Base-by-base conservation (phyloP, 2,113 vertebrate genomes). In the Willisornis vidua region DNA sequence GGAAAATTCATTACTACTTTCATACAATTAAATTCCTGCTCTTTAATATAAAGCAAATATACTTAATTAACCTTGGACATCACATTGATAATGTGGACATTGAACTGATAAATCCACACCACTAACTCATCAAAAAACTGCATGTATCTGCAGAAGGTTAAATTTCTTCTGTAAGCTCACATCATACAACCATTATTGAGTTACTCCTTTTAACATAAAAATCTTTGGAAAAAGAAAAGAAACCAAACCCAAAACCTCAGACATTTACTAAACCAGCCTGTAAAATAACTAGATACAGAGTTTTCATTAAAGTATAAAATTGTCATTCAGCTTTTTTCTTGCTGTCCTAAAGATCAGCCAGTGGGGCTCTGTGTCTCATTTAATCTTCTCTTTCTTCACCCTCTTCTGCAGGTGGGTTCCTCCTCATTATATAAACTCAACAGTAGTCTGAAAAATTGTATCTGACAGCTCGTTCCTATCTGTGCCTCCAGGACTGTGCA, bases 391-490 rank as follows among this genome's bases (percentile, higher is more conserved):
- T 61, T 75, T 71, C 71, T 85, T 75, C 75, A 75, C 46, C 52
- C 35, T 78, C 18, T 89, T 95, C 74, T 95, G 83, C 83, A 94
- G 82, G 68, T 93, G 90, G 41, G 24, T 78, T 91, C 75, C 62
- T 93, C 61, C 83, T 93, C 92, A 82, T 96, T 96, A 93, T 71
- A 93, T 39, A 81, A 85, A 75, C 52, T 72, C 75, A 80, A 52
- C 41, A 75, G 81, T 8, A 61, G 23, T 19, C 76, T 86, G 88
- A 95, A 93, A 95, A 86, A 87, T 45, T 39, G 43, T 33, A 57
- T 71, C 84, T 94, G 96, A 90, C 95, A 96, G 90, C 61, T 93
- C 68, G 19, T 93, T 96, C 79, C 90, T 88, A 35, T 46, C 85
- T 74, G 26, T 93, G 59, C 72, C 85, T 90, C 63, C 37, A 95